Conservation (phyloP, 2,113 vertebrate genomes). For the Aldabrachelys gigantea region DNA sequence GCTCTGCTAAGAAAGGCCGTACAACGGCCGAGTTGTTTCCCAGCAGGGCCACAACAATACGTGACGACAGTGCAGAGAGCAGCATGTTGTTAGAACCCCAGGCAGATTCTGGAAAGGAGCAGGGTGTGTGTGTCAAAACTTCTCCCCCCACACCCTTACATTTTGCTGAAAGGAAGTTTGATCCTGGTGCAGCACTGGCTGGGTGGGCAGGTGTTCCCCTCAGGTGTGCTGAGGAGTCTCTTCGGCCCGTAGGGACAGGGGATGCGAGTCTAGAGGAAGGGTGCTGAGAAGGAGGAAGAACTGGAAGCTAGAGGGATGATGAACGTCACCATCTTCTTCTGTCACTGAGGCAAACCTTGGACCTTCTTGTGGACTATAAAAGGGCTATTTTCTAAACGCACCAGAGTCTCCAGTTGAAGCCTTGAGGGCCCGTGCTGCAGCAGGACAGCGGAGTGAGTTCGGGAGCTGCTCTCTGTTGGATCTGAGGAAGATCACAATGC, state of each 20-base stretch:
- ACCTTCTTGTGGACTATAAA: background rate
- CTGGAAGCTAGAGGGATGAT: background rate
- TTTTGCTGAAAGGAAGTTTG: background rate
- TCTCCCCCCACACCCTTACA: too few relatives aligned
- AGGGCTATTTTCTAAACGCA: background rate
- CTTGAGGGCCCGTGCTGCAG: background rate
- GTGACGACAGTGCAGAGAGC: background rate
- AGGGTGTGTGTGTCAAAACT: background rate
- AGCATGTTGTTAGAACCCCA: too few relatives aligned
- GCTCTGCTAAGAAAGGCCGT: background rate
- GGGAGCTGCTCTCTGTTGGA: background rate
- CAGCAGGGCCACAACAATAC: background rate
- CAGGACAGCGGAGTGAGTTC: background rate
- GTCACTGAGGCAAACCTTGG: background rate
- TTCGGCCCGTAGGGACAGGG: background rate
- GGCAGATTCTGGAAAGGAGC: background rate
- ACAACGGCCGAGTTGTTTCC: background rate
- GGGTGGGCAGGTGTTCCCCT: background rate
- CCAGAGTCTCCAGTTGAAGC: background rate
- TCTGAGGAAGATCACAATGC: background rate
- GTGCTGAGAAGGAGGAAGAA: background rate
- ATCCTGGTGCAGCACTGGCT: background rate
- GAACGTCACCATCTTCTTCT: background rate
- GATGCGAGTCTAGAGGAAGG: background rate
- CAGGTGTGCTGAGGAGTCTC: background rate